Conservation (phyloP, 64 coral and sea anemone species). For the Actinia tenebrosa region DNA sequence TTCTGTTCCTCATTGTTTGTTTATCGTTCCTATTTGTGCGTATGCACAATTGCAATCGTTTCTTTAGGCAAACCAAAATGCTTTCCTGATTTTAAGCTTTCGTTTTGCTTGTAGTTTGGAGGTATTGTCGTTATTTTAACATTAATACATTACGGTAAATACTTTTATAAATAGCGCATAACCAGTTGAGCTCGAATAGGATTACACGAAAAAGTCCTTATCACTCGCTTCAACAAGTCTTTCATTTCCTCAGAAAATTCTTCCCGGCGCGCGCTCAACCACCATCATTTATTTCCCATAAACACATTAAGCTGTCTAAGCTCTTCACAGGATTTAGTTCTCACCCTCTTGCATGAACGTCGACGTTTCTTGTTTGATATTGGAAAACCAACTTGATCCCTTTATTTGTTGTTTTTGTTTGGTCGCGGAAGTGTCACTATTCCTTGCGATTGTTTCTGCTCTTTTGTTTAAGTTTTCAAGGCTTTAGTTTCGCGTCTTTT, state of each 20-base stretch:
- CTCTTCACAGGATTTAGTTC: not conserved
- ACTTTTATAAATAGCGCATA: not conserved
- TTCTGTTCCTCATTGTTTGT: too few relatives aligned
- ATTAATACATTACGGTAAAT: not conserved
- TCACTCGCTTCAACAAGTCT: not conserved
- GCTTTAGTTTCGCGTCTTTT: conserved; percentile 5
- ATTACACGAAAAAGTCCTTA: not conserved
- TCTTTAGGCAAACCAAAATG: not conserved
- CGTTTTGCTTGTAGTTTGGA: not conserved
- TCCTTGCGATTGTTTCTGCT: not conserved
- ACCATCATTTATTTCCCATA: not conserved
- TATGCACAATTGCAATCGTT: too few relatives aligned
- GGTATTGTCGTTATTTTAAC: not conserved
- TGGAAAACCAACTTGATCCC: not conserved
- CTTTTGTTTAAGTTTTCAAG: not conserved
- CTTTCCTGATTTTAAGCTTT: not conserved
- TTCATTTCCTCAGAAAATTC: not conserved
- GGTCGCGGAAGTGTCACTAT: not conserved
- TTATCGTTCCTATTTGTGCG: too few relatives aligned
- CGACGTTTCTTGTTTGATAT: not conserved
- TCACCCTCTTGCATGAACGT: not conserved
- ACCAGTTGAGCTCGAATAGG: not conserved
- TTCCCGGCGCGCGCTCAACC: not conserved
- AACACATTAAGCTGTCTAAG: not conserved
- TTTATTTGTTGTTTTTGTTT: conserved; percentile 9